Evolutionary conservation across 2,113 vertebrate species (phyloP), one percentile per base, ranked within the genome.

Genomic region (Symphodus melops): DNA sequence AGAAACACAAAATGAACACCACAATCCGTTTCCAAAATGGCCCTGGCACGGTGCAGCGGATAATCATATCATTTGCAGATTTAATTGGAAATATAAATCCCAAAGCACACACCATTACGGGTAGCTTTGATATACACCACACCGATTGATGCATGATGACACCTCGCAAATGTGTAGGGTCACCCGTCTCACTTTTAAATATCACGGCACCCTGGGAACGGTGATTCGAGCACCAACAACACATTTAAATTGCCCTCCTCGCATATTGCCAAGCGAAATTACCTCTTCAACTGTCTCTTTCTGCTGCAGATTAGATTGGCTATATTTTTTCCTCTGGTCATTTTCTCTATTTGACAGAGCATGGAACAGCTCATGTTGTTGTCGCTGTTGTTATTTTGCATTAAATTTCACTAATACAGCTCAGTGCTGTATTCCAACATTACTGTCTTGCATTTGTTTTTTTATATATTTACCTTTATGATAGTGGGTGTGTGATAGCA

Each of bases 31-130:
- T 94, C 83, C 82, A 93, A 92, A 94, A 92, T 89, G 86, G 87
- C 86, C 86, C 87, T 70, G 25, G 89, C 89, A 83, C 85, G 88
- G 86, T 79, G 88, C 82, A 63, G 81, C 75, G 84, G 89, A 93
- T 93, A 94, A 94, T 95, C 92, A 92, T 93, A 93, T 94, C 88
- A 94, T 95, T 94, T 94, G 92, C 88, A 89, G 90, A 94, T 91
- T 93, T 94, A 94, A 94, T 94, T 93, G 94, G 92, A 95, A 94
- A 93, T 94, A 93, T 93, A 93, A 94, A 93, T 94, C 91, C 93
- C 88, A 90, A 80, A 72, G 88, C 87, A 89, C 92, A 93, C 89
- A 90, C 90, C 81, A 91, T 92, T 92, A 92, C 81, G 36, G 80
- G 84, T 79, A 78, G 86, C 88, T 89, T 91, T 93, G 89, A 92